Base-by-base conservation (phyloP, 2,888 invertebrate species). In the Eumerus sabulonum region DNA sequence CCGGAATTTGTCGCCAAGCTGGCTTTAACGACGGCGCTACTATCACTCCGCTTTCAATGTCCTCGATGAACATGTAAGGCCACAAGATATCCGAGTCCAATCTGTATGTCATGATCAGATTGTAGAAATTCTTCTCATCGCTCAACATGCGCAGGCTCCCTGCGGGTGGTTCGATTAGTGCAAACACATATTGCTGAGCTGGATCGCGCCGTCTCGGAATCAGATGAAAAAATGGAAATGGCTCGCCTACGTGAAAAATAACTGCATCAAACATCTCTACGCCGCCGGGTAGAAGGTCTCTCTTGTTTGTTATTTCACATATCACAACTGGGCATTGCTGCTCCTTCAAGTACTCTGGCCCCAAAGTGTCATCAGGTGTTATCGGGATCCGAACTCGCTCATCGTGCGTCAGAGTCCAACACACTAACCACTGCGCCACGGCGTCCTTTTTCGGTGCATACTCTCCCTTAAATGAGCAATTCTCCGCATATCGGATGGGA, bases 101-200 rank as follows among this genome's bases (percentile, higher is more conserved):
- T 70, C 91, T 88, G 84, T 92, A 91, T 0, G 90, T 91, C 90
- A 92, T 91, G 1, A 92, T 92, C 73, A 90, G 85, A 83, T 92
- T 92, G 82, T 90, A 93, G 68, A 92, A 91, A 38, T 86, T 82
- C 7, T 85, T 83, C 47, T 88, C 87, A 50, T 86, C 84, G 19
- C 82, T 82, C 9, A 89, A 82, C 1, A 84, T 66, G 66, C 87
- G 87, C 60, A 87, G 87, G 0, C 88, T 88, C 76, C 88, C 87
- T 0, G 86, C 86, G 1, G 89, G 89, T 1, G 88, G 85, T 83
- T 92, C 92, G 83, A 90, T 85, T 40, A 89, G 85, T 0, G 89
- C 88, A 81, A 90, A 91, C 1, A 92, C 87, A 83, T 92, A 92
- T n/a, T 84, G 82, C 84, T 92, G 92, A 9, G 86, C 57, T 0